A percentile compares a stretch with the other conserved stretches of the same genome.
Evolutionary conservation across 2,113 vertebrate species (phyloP).

Genomic region (Uria aalge): DNA sequence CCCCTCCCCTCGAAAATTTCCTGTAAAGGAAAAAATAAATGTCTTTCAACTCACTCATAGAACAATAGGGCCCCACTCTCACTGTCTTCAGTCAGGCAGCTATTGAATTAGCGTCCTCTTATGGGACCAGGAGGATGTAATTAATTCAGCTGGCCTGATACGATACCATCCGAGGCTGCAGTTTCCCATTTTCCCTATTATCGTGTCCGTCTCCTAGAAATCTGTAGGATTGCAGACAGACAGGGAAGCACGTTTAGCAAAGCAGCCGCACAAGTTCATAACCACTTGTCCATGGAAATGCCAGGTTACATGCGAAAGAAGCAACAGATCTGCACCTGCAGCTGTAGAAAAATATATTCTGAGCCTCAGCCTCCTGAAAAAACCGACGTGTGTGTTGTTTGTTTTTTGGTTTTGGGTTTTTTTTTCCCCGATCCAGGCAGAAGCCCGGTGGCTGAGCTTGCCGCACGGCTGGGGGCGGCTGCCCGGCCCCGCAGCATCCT

Average conservation of each 20-base stretch:
- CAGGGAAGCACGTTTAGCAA: background rate
- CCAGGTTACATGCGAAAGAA: background rate
- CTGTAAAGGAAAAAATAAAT: background rate
- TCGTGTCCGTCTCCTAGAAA: background rate
- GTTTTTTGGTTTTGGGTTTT: too few relatives aligned
- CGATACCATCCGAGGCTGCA: background rate
- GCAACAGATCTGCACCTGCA: background rate
- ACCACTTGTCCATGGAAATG: background rate
- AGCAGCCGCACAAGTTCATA: background rate
- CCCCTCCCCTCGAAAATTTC: background rate
- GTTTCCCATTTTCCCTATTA: background rate
- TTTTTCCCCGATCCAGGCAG: background rate
- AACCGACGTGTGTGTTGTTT: too few relatives aligned
- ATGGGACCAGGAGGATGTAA: background rate
- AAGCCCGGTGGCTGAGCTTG: background rate
- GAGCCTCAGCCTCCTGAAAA: background rate
- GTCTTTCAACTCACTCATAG: background rate
- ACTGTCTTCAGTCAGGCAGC: background rate
- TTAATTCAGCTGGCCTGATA: background rate
- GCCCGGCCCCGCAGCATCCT: background rate
- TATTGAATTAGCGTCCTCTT: background rate
- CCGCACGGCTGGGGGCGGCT: background rate
- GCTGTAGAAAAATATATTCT: background rate
- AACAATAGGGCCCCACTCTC: background rate
- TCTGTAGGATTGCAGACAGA: background rate